Conservation (phyloP, 1,140 invertebrate species). For the Trissolcus basalis region DNA sequence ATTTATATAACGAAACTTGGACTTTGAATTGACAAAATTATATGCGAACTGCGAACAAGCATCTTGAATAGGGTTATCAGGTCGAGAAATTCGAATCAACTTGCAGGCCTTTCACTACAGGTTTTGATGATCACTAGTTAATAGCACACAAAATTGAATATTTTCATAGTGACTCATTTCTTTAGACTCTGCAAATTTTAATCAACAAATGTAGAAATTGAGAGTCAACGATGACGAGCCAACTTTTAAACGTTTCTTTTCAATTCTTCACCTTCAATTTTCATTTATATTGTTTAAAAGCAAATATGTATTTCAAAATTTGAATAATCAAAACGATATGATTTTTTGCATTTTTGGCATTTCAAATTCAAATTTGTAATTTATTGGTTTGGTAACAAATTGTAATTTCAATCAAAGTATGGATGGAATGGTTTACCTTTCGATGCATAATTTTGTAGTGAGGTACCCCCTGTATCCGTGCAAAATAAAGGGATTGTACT, state of each 20-base stretch:
- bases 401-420: background rate
- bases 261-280: no score
- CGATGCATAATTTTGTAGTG: constrained; percentile 87
- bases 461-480: constrained; percentile 85
- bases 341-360: no score
- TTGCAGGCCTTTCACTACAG: constrained; percentile 19
- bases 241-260: no score
- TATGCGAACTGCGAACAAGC: background rate
- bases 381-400: background rate
- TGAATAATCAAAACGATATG: no score
- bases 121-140: constrained; percentile 17
- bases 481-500: constrained; percentile 86
- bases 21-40: background rate
- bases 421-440: constrained; percentile 81
- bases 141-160: constrained; percentile 8
- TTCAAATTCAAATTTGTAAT: no score
- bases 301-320: no score
- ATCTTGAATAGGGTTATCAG: constrained; percentile 30
- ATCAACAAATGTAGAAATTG: no score
- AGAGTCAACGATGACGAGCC: no score
- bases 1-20: no score
- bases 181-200: no score
- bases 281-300: no score
- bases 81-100: constrained; percentile 24
- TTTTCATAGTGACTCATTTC: background rate